phyloP scores from a whole-genome alignment of 2,888 invertebrate genomes.

The Candidula unifasciata region DNA sequence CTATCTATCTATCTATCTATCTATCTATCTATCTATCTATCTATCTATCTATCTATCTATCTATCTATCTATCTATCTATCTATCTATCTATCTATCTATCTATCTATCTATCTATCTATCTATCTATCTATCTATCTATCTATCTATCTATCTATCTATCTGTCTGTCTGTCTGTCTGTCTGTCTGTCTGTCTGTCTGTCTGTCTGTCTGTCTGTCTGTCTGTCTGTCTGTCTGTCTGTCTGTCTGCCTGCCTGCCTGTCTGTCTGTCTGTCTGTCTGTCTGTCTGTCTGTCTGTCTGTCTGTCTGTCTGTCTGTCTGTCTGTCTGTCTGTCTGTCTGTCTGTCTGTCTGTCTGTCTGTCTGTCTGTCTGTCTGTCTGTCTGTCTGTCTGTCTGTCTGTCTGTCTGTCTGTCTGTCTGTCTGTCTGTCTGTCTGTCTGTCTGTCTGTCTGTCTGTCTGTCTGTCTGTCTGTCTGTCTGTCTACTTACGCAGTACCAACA shows the following conservation, averaged over 20 bases:
- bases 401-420: too few species aligned
- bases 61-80: constrained; percentile 8
- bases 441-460: too few species aligned
- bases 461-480: too few species aligned
- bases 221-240: not conserved
- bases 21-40: not conserved
- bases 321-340: too few species aligned
- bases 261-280: not conserved
- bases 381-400: too few species aligned
- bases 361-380: too few species aligned
- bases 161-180: constrained; percentile 21
- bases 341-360: too few species aligned
- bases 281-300: too few species aligned
- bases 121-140: not conserved
- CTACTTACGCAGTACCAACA: too few species aligned
- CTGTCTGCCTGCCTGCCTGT: too few species aligned
- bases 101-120: not conserved
- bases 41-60: constrained; percentile 8
- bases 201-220: constrained; percentile 27
- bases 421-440: too few species aligned
- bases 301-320: too few species aligned
- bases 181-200: constrained; percentile 33
- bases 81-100: constrained; percentile 6
- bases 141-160: not conserved
- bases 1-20: not conserved